phyloP scores from a whole-genome alignment of 2,888 invertebrate genomes.

The Ischnus inquisitorius region DNA sequence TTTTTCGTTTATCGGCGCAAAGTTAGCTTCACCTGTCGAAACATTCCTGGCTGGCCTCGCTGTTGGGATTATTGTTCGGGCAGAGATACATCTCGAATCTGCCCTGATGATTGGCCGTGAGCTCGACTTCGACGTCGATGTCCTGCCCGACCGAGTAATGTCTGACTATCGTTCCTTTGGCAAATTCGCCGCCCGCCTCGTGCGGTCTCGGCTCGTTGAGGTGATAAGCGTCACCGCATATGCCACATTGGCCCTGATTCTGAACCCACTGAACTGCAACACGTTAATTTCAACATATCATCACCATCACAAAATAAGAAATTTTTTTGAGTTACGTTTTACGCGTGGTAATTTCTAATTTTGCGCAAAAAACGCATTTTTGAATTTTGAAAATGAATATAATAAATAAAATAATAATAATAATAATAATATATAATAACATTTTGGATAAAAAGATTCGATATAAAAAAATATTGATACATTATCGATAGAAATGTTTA shows the following conservation, averaged over 20 bases:
- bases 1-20: not conserved
- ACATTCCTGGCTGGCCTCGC: conserved; percentile 93
- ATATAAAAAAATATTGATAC: no score
- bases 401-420: no score
- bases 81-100: conserved; percentile 94
- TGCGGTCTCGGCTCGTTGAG: conserved; percentile 92
- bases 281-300: conserved; percentile 1
- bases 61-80: conserved; percentile 93
- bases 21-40: conserved; percentile 89
- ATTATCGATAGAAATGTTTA: no score
- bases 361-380: no score
- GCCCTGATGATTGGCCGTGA: conserved; percentile 96
- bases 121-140: conserved; percentile 94
- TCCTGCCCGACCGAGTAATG: conserved; percentile 94
- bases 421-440: no score
- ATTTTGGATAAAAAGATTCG: no score
- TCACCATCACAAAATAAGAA: no score
- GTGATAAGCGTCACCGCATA: conserved; percentile 95
- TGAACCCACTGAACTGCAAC: conserved; percentile 94
- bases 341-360: no score
- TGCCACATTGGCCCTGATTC: conserved; percentile 94
- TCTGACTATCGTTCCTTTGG: conserved; percentile 93
- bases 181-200: conserved; percentile 95
- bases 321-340: no score
- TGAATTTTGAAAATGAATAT: no score